phyloP scores from a whole-genome alignment of 2,797 vertebrate genomes.

The Cyclopterus lumpus region DNA sequence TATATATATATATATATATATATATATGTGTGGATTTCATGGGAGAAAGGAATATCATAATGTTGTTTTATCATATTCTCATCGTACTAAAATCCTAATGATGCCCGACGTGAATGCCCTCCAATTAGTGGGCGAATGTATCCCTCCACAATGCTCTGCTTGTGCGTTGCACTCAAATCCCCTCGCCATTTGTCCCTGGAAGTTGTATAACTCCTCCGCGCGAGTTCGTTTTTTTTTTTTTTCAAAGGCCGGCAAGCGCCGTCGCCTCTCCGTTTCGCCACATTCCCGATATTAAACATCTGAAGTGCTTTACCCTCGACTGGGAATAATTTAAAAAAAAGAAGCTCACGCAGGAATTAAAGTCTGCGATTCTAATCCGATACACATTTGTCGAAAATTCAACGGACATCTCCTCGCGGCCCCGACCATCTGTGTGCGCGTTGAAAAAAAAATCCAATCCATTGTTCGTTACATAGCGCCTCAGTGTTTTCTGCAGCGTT shows the following conservation, averaged over 20 bases:
- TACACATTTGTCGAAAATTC: not conserved
- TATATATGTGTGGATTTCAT: not conserved
- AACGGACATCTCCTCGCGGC: not conserved
- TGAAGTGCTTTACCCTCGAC: not conserved
- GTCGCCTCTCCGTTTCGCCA: not conserved
- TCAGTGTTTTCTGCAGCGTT: no score
- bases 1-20: no score
- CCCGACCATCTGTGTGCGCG: not conserved
- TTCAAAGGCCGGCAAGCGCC: not conserved
- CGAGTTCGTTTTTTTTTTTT: not conserved
- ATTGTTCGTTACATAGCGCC: no score
- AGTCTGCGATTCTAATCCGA: not conserved
- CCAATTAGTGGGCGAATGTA: constrained; percentile 17
- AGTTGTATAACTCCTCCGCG: not conserved
- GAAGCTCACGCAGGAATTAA: not conserved
- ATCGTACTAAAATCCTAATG: not conserved
- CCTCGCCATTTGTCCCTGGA: not conserved
- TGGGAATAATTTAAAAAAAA: not conserved
- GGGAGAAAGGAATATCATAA: not conserved
- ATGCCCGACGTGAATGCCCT: not conserved
- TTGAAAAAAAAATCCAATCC: no score
- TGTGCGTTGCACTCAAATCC: not conserved
- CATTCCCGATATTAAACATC: not conserved
- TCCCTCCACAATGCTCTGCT: constrained; percentile 12
- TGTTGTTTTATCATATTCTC: not conserved